A percentile compares a stretch with the other conserved stretches of the same genome.
Conservation (phyloP, 2,113 vertebrate genomes). For the Oceanites oceanicus region DNA sequence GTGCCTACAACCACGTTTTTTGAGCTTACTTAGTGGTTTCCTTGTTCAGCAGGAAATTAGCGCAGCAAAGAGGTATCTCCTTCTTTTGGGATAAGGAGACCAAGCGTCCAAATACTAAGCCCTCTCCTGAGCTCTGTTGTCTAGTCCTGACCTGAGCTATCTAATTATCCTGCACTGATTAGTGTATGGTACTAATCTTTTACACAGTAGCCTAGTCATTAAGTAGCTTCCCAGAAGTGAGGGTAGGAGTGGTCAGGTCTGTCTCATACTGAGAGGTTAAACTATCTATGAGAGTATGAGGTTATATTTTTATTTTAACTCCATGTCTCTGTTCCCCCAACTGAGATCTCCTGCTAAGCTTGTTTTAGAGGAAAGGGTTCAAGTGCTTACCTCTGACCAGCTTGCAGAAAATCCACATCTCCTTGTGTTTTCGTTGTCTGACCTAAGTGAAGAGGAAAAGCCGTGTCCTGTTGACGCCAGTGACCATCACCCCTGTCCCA, state of each 20-base stretch:
- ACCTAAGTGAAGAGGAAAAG: background rate
- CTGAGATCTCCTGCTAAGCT: background rate
- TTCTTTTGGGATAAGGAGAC: background rate
- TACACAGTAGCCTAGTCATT: background rate
- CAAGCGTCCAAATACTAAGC: background rate
- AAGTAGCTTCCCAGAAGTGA: background rate
- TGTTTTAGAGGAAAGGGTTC: background rate
- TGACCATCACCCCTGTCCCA: background rate
- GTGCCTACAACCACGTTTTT: background rate
- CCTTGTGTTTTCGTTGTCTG: background rate
- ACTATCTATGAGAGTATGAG: background rate
- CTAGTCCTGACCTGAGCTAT: background rate
- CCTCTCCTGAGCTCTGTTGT: background rate
- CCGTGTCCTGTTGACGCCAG: background rate
- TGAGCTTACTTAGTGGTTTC: background rate
- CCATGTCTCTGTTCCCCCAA: background rate
- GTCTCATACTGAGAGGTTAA: background rate
- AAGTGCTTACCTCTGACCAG: background rate
- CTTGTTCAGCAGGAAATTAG: background rate
- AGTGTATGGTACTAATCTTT: background rate
- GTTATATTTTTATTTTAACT: background rate
- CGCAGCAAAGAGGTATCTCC: fast-evolving
- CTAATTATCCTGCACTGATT: background rate
- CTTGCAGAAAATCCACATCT: background rate
- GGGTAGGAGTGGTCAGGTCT: background rate